Evolutionary conservation across 2,113 vertebrate genomes (phyloP).

Genomic region (Psammodynastes pulverulentus): DNA sequence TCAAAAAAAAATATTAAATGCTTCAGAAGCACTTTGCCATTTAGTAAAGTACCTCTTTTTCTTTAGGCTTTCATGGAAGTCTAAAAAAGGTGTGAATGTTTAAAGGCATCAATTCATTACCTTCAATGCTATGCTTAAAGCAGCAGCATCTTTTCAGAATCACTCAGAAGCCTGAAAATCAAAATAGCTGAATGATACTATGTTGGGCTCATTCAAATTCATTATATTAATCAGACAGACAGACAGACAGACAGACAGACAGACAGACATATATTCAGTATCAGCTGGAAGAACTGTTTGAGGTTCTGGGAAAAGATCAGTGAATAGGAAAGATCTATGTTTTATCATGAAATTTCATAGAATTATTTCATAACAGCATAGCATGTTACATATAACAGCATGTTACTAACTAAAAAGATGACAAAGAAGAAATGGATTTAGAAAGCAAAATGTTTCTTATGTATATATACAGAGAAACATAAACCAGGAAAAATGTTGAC

Average conservation of each 20-base stretch:
- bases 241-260: too few species aligned
- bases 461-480: background rate
- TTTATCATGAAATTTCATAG: background rate
- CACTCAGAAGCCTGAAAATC: background rate
- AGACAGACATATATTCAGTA: background rate
- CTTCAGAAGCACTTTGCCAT: background rate
- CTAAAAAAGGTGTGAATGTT: background rate
- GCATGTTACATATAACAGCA: background rate
- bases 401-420: background rate
- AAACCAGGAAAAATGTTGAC: background rate
- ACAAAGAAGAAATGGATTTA: background rate
- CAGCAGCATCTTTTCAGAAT: background rate
- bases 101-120: background rate
- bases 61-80: background rate
- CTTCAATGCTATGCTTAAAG: background rate
- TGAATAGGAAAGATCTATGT: too few species aligned
- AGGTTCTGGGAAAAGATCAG: background rate
- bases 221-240: background rate
- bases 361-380: background rate
- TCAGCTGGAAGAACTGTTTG: background rate
- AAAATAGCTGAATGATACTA: background rate
- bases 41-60: background rate
- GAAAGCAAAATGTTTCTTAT: background rate
- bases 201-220: background rate
- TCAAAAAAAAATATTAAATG: background rate